phyloP scores from a whole-genome alignment of 2,113 vertebrate species.

The mouse (Mus musculus) region GRCm39 chrX:9013501-9014000 shows the following conservation, averaged over 20 bases:
- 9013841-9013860: neutral
- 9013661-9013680: neutral
- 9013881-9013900: neutral
- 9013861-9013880: slow-evolving; percentile 42
- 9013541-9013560: slow-evolving; percentile 59
- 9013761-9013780: slow-evolving; percentile 71
- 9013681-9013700: slow-evolving; percentile 47
- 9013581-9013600: slow-evolving; percentile 67
- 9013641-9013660: slow-evolving; percentile 73
- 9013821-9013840: slow-evolving; percentile 39
- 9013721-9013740: slow-evolving; percentile 66
- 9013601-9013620: slow-evolving; percentile 53
- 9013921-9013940: slow-evolving; percentile 40
- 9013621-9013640: slow-evolving; percentile 74
- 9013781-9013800: slow-evolving; percentile 46
- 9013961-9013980: slow-evolving; percentile 56
- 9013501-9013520: slow-evolving; percentile 67
- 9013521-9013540: slow-evolving; percentile 31
- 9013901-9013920: slow-evolving; percentile 44
- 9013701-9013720: slow-evolving; percentile 48
- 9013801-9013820: slow-evolving; percentile 20
- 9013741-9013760: slow-evolving; percentile 53
- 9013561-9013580: slow-evolving; percentile 42
- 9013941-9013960: slow-evolving; percentile 52
- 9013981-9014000: slow-evolving; percentile 19